Conservation (phyloP, 1,140 invertebrate species). For the Aphelinus atriplicis region DNA sequence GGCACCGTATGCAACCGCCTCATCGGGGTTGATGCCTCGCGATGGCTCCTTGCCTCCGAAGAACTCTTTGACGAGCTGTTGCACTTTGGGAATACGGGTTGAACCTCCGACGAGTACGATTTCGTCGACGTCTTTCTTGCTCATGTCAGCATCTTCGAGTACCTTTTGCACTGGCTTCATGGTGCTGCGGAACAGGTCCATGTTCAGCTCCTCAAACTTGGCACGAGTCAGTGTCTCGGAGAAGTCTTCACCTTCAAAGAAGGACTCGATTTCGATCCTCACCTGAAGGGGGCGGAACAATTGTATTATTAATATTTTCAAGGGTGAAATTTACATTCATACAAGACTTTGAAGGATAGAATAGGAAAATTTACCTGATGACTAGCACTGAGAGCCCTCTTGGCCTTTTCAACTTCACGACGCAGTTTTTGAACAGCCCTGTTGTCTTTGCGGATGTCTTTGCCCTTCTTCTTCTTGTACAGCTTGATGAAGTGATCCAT, state of each 20-base stretch:
- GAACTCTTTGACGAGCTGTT: conserved; percentile 98
- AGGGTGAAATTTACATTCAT: not conserved
- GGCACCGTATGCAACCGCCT: conserved; percentile 97
- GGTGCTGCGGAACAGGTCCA: conserved; percentile 98
- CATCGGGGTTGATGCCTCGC: conserved; percentile 98
- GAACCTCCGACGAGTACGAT: conserved; percentile 99
- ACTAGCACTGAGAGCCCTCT: conserved; percentile 92
- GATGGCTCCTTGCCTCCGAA: conserved; percentile 98
- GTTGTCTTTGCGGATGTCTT: conserved; percentile 95
- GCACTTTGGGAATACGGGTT: conserved; percentile 98
- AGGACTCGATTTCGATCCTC: conserved; percentile 98
- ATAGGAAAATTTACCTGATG: conserved; percentile 74
- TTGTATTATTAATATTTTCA: conserved; percentile 6
- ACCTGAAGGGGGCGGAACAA: conserved; percentile 64
- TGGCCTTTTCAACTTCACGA: conserved; percentile 97
- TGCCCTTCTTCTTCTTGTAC: conserved; percentile 99
- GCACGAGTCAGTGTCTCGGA: conserved; percentile 98
- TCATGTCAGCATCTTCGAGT: conserved; percentile 98
- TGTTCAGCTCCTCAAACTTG: conserved; percentile 99
- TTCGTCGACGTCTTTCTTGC: conserved; percentile 98
- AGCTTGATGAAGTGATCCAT: conserved; percentile 99
- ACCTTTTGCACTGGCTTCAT: conserved; percentile 99
- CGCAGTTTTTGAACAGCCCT: conserved; percentile 95
- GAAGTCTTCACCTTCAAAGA: conserved; percentile 99
- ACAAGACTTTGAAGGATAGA: not conserved